Conservation (phyloP, 1,140 invertebrate species). For the Drosophila baimaii region DNA sequence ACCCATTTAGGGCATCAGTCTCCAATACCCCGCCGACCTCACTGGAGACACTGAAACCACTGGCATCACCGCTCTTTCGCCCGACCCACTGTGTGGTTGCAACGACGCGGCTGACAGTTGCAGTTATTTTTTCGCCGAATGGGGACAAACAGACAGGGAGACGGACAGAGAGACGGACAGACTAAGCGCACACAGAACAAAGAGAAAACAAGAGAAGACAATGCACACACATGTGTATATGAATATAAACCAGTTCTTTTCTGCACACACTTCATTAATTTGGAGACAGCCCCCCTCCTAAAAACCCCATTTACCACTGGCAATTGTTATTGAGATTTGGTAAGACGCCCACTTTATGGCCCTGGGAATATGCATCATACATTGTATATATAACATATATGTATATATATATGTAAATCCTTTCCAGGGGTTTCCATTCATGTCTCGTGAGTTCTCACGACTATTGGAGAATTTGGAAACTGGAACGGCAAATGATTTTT, state of each 20-base stretch:
- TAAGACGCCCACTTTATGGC: conserved; percentile 13
- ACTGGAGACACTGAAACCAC: too few relatives aligned
- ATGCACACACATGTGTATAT: conserved; percentile 34
- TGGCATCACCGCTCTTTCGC: not conserved
- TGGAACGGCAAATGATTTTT: not conserved
- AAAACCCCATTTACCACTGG: conserved; percentile 24
- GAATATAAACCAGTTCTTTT: conserved; percentile 76
- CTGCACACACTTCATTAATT: conserved; percentile 79
- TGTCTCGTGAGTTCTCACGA: conserved; percentile 4
- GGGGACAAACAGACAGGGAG: conserved; percentile 61
- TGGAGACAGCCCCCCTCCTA: conserved; percentile 19
- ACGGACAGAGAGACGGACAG: conserved; percentile 29
- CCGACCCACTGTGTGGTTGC: conserved; percentile 24
- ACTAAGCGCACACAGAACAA: conserved; percentile 66
- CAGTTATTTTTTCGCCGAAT: conserved; percentile 80
- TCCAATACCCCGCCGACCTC: too few relatives aligned
- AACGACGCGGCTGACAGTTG: conserved; percentile 66
- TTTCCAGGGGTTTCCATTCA: conserved; percentile 15
- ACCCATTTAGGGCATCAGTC: conserved; percentile 34
- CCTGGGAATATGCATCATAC: conserved; percentile 15
- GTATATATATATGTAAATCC: not conserved
- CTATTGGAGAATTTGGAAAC: not conserved
- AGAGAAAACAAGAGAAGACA: conserved; percentile 80
- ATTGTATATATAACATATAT: not conserved
- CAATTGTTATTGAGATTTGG: conserved; percentile 34